These are phyloP conservation scores for Lepisosteus osseus DNA, from an alignment of 2,113 vertebrate species.

Conservation along the genomic window DNA sequence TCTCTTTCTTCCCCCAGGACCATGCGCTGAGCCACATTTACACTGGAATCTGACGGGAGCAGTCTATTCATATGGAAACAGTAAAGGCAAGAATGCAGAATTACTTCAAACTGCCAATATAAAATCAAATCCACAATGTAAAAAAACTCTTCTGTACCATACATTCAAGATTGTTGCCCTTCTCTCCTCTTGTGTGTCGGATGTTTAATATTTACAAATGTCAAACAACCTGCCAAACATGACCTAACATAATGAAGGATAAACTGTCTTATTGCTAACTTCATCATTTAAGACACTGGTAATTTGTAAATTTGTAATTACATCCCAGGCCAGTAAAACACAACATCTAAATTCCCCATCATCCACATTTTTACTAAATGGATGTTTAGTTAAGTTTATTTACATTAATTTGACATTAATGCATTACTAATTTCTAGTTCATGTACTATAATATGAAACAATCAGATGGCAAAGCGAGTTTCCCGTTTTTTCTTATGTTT, in stretches of 20 bases:
- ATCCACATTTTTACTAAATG: too few relatives aligned
- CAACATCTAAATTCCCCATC: too few relatives aligned
- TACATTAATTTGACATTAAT: background rate
- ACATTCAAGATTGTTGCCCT: background rate
- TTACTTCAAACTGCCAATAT: constrained; percentile 14
- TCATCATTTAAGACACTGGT: too few relatives aligned
- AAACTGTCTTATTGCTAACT: too few relatives aligned
- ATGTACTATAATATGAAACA: background rate
- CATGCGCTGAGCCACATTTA: constrained; percentile 31
- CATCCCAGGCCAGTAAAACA: too few relatives aligned
- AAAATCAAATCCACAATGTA: constrained; percentile 31
- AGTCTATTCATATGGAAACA: constrained; percentile 25
- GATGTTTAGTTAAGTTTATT: too few relatives aligned
- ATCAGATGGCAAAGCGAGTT: background rate
- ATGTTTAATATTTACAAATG: background rate
- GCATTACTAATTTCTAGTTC: background rate
- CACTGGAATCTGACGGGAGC: constrained; percentile 44
- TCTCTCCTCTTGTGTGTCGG: background rate
- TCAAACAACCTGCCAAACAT: background rate
- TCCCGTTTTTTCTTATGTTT: background rate
- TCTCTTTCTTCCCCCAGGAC: constrained; percentile 18
- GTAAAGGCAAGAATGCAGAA: constrained; percentile 23
- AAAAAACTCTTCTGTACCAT: background rate
- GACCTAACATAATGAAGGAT: too few relatives aligned
- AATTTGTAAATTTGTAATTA: too few relatives aligned